phyloP scores from a whole-genome alignment of 2,888 invertebrate genomes.

The Brassicogethes aeneus region DNA sequence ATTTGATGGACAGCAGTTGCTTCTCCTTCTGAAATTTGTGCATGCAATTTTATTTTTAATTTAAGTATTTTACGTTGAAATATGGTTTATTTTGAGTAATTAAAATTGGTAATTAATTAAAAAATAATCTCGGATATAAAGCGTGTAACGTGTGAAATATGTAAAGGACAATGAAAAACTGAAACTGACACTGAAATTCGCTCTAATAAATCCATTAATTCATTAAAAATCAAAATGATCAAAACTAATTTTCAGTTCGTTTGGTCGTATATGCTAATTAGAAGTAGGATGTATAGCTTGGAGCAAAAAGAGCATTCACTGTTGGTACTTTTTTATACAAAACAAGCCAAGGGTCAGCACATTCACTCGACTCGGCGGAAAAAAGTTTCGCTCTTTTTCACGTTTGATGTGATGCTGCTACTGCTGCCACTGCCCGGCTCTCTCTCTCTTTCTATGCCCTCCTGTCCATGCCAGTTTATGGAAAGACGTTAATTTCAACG shows the following conservation, averaged over 20 bases:
- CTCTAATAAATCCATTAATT: conserved; percentile 14
- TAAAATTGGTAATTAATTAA: conserved; percentile 7
- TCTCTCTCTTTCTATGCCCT: conserved; percentile 14
- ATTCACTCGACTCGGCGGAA: conserved; percentile 33
- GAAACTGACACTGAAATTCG: conserved; percentile 5
- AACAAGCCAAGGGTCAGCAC: conserved; percentile 42
- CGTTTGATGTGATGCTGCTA: conserved; percentile 31
- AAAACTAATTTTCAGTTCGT: conserved; percentile 38
- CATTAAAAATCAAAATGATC: conserved; percentile 25
- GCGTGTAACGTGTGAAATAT: conserved; percentile 7
- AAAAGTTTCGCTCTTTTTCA: conserved; percentile 36
- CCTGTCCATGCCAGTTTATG: conserved; percentile 15
- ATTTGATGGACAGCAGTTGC: conserved; percentile 17
- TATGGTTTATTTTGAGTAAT: conserved; percentile 3
- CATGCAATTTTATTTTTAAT: conserved; percentile 4
- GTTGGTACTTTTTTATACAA: conserved; percentile 37
- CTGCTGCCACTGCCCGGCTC: background rate
- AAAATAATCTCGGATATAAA: conserved; percentile 6
- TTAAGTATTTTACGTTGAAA: background rate
- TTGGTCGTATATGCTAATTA: conserved; percentile 39
- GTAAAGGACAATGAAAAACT: conserved; percentile 7
- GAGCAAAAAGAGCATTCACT: conserved; percentile 39
- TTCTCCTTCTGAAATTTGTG: conserved; percentile 15
- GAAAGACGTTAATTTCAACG: conserved; percentile 16
- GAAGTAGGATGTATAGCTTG: conserved; percentile 39